phyloP scores from a whole-genome alignment of 1,140 invertebrate species.

The Tribolium madens region DNA sequence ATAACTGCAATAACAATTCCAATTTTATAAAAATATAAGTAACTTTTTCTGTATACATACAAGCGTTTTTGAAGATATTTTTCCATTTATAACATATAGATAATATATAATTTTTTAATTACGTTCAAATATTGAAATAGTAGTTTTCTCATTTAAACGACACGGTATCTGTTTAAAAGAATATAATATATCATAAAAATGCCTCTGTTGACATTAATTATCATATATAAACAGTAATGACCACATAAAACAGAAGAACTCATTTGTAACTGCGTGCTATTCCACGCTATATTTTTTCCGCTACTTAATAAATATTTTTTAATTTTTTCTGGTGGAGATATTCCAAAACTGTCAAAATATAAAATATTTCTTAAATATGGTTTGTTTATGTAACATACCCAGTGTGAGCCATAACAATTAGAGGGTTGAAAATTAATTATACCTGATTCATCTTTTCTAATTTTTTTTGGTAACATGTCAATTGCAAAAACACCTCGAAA shows the following conservation, averaged over 20 bases:
- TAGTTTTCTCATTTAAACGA: slow-evolving; percentile 16
- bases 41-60: slow-evolving; percentile 44
- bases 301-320: slow-evolving; percentile 38
- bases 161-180: slow-evolving; percentile 37
- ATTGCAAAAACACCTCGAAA: slow-evolving; percentile 44
- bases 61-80: slow-evolving; percentile 38
- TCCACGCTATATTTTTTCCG: slow-evolving; percentile 42
- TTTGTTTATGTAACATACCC: slow-evolving; percentile 42
- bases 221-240: slow-evolving; percentile 42
- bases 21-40: slow-evolving; percentile 44
- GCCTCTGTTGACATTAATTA: slow-evolving; percentile 44
- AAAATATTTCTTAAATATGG: slow-evolving; percentile 44
- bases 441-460: slow-evolving; percentile 43
- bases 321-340: slow-evolving; percentile 34
- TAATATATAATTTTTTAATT: slow-evolving; percentile 4
- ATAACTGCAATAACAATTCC: slow-evolving; percentile 46
- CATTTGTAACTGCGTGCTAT: slow-evolving; percentile 38
- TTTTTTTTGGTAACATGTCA: slow-evolving; percentile 42
- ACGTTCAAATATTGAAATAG: no score
- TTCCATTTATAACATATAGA: slow-evolving; percentile 43
- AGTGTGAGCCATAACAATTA: slow-evolving; percentile 37
- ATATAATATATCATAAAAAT: slow-evolving; percentile 44
- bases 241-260: slow-evolving; percentile 46
- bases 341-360: slow-evolving; percentile 43
- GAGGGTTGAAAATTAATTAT: slow-evolving; percentile 43